Evolutionary conservation across 2,797 vertebrate genomes (phyloP), one percentile per base, ranked within the genome.

Genomic region (Xenops minutus): DNA sequence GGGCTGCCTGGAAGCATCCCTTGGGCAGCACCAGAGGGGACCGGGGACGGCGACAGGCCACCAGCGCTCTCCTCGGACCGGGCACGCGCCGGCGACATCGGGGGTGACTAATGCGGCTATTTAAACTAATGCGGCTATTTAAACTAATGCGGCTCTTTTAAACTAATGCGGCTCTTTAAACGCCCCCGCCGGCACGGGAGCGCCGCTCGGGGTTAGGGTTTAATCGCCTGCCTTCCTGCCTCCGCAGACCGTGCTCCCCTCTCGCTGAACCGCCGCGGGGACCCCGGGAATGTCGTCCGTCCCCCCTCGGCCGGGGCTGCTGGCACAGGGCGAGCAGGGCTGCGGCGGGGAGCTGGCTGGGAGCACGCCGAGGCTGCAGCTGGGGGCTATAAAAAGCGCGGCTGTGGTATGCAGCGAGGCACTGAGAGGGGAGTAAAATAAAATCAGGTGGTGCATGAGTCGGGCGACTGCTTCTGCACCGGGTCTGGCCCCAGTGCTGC

Each of bases 351-450:
- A 93, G 73, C 82, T 71, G 89, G 95, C 94, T 77, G 51, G 89
- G 94, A 95, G 89, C 86, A 72, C 11, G 89, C 86, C 55, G 77
- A 88, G 67, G 88, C 83, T 89, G 94, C 94, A 94, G 90, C 92
- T 93, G 91, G 83, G 92, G 93, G 92, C 96, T 96, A 96, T 95
- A 96, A 96, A 96, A 95, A 96, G 95, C 94, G 82, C 55, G 59
- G 81, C 96, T 93, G 92, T 30, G 91, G 96, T 84, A 94, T 78
- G 92, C 77, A 90, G 84, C 58, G 49, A 86, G 80, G 92, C 91
- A 36, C 95, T 58, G 80, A 49, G 89, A 92, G 71, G 85, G 92
- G 84, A 88, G 69, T 86, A 87, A 88, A 96, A 86, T 46, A 61
- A 90, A 92, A 89, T 95, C 95, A 96, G 92, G 95, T 85, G 94